Evolutionary conservation across 2,888 invertebrate species (phyloP).

Genomic region (Flexamia atlantica): DNA sequence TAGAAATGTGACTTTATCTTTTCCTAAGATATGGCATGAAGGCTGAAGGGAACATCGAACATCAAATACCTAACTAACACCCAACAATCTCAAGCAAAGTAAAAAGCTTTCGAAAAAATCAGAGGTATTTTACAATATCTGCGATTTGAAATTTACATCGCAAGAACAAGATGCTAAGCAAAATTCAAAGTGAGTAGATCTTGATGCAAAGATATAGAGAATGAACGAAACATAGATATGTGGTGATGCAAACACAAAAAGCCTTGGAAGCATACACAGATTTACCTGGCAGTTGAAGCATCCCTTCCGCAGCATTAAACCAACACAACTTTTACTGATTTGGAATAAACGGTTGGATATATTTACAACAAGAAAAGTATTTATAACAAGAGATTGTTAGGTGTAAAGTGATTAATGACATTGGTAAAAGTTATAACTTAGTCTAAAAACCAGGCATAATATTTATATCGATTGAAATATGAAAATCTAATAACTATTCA

Average conservation of each 20-base stretch:
- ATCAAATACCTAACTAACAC: slow-evolving; percentile 53
- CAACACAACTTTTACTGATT: slow-evolving; percentile 53
- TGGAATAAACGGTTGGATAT: slow-evolving; percentile 26
- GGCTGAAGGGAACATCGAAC: slow-evolving; percentile 31
- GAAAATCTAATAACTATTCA: too few relatives aligned
- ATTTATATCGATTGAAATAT: too few relatives aligned
- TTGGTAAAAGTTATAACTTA: not conserved
- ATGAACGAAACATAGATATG: slow-evolving; percentile 57
- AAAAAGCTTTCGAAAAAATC: slow-evolving; percentile 34
- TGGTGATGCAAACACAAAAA: slow-evolving; percentile 57
- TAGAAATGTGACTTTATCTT: too few relatives aligned
- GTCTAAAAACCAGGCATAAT: too few relatives aligned
- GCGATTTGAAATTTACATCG: slow-evolving; percentile 52
- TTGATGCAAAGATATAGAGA: slow-evolving; percentile 55
- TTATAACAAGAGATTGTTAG: slow-evolving; percentile 56
- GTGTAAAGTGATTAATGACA: not conserved
- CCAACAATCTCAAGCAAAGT: slow-evolving; percentile 56
- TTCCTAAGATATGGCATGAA: not conserved
- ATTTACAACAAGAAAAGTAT: slow-evolving; percentile 41
- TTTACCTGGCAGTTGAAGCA: slow-evolving; percentile 57
- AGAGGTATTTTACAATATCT: not conserved
- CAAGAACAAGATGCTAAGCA: slow-evolving; percentile 51
- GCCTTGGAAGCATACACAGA: slow-evolving; percentile 60
- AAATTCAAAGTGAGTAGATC: slow-evolving; percentile 41
- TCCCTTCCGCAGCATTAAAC: slow-evolving; percentile 54